Conservation (phyloP, 1,140 invertebrate genomes). For the Platyscapa corneri region DNA sequence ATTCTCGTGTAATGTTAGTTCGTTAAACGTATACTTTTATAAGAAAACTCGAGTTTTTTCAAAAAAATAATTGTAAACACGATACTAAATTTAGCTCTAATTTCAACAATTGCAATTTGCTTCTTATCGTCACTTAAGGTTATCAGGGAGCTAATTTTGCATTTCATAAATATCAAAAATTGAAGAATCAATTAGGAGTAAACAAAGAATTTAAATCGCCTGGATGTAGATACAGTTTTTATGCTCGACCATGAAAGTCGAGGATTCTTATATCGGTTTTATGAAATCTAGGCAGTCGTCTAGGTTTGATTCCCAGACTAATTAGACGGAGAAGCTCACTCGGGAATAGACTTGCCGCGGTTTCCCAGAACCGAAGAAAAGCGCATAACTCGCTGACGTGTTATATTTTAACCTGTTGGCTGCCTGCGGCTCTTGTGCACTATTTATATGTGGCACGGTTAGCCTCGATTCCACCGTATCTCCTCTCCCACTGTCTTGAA, state of each 20-base stretch:
- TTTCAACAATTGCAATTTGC: not conserved
- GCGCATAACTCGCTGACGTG: too few species aligned
- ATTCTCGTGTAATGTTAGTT: too few species aligned
- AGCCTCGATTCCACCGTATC: not conserved
- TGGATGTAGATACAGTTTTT: not conserved
- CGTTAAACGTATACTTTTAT: not conserved
- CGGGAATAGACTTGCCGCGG: constrained; percentile 18
- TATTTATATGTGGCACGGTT: not conserved
- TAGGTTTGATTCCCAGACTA: constrained; percentile 43
- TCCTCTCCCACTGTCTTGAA: not conserved
- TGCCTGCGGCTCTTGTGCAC: too few species aligned
- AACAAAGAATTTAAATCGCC: not conserved
- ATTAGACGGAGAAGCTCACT: constrained; percentile 22
- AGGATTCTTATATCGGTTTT: constrained; percentile 7
- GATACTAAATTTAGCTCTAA: not conserved
- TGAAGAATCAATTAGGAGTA: too few species aligned
- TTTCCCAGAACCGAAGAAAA: not conserved
- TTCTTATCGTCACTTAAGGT: not conserved
- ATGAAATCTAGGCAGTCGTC: constrained; percentile 12
- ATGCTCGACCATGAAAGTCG: not conserved
- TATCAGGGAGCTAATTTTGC: not conserved
- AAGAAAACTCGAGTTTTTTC: not conserved
- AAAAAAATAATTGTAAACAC: not conserved
- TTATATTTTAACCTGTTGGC: not conserved
- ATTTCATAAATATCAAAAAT: not conserved